phyloP scores from a whole-genome alignment of 2,888 invertebrate genomes.

The Ptilodon capucinus region DNA sequence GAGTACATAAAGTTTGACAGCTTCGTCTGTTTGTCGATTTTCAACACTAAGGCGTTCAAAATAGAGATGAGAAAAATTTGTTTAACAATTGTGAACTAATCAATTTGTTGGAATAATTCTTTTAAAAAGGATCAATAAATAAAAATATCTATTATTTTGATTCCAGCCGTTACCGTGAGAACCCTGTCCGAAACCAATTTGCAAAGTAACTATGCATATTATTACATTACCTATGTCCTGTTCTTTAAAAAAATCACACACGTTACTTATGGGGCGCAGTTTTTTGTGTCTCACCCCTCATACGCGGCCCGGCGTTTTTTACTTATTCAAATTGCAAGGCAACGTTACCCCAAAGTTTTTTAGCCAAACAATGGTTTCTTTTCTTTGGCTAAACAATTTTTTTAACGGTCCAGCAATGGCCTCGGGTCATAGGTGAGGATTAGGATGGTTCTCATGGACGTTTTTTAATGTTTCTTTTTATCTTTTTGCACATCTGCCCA shows the following conservation, averaged over 20 bases:
- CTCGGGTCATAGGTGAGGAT: constrained; percentile 78
- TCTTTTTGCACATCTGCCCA: constrained; percentile 67
- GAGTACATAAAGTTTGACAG: no score
- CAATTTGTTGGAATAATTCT: no score
- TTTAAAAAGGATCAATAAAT: no score
- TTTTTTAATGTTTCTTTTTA: constrained; percentile 63
- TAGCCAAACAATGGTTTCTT: constrained; percentile 68
- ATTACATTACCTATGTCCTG: constrained; percentile 54
- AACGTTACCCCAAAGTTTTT: constrained; percentile 71
- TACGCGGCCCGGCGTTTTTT: constrained; percentile 30
- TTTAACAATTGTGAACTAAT: no score
- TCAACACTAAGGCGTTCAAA: no score
- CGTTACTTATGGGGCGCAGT: constrained; percentile 45
- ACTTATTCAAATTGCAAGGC: constrained; percentile 75
- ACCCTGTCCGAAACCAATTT: constrained; percentile 69
- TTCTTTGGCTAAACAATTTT: constrained; percentile 64
- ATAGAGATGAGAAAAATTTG: no score
- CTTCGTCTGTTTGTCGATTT: no score
- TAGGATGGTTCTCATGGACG: constrained; percentile 68
- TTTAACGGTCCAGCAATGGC: constrained; percentile 72
- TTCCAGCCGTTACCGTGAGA: constrained; percentile 59
- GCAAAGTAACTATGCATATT: constrained; percentile 64
- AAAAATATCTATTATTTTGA: not conserved
- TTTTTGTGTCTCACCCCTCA: constrained; percentile 72
- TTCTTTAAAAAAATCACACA: constrained; percentile 68